Base-by-base conservation (phyloP, 2,888 invertebrate species). In the Amphimallon solstitiale region DNA sequence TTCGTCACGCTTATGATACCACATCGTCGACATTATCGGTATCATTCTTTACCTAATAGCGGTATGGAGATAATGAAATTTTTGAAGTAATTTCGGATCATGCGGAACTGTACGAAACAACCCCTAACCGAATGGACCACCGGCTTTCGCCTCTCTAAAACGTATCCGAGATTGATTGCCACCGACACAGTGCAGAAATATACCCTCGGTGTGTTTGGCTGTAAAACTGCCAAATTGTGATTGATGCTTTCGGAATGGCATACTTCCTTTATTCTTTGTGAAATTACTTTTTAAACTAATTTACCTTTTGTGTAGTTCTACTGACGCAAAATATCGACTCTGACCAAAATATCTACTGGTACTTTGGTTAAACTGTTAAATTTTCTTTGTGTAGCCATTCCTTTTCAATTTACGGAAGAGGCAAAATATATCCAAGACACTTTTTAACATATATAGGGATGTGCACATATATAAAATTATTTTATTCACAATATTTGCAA, bases 1-100 rank as follows among this genome's bases (percentile, higher is more conserved):
- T 23, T 61, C 68, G 72, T 72, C 70, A 71, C 70, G 72, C 70
- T 67, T 66, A 67, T 70, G 70, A 69, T 69, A 67, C 65, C 65
- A 63, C 65, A 67, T 70, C 46, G 38, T 40, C 23, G 59, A 54
- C 56, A 67, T 63, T 70, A 71, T 72, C 69, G 68, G 68, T 68
- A 65, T 63, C 67, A 68, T 72, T 72, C 70, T 70, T 70, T 68
- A 61, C 61, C 66, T 69, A 70, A 70, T 69, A 66, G 67, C 64
- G 66, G 69, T 68, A 67, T 64, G 68, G 66, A 65, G 69, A 70
- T 70, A 71, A 67, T 64, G 65, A 65, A 68, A 71, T 71, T 72
- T 72, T 69, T 66, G 65, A 63, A 67, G 70, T 72, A 74, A 74
- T 74, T 72, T 72, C 67, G 70, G 49, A 67, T 70, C 72, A 72